phyloP scores from a whole-genome alignment of 2,113 vertebrate genomes.

The Aspiorhynchus laticeps region DNA sequence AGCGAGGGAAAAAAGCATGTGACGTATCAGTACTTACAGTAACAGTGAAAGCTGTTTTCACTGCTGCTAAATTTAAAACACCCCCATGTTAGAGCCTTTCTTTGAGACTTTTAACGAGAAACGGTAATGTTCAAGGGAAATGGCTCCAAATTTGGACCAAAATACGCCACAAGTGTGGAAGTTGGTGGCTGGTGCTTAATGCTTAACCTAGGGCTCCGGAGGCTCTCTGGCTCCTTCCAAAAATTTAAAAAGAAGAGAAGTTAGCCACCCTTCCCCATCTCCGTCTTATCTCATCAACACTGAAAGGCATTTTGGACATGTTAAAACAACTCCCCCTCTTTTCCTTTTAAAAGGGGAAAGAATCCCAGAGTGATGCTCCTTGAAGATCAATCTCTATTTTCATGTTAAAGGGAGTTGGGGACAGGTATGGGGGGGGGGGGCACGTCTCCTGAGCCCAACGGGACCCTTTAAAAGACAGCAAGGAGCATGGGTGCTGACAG shows the following conservation, averaged over 20 bases:
- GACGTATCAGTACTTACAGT: slow-evolving; percentile 67
- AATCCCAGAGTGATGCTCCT: slow-evolving; percentile 44
- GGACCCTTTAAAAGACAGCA: slow-evolving; percentile 67
- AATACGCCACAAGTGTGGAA: background rate
- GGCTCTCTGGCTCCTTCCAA: slow-evolving; percentile 6
- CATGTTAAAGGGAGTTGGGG: slow-evolving; percentile 21
- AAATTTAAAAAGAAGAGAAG: slow-evolving; percentile 42
- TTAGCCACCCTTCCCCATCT: slow-evolving; percentile 36
- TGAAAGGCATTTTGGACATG: slow-evolving; percentile 60
- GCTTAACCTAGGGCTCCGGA: background rate
- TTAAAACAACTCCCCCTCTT: slow-evolving; percentile 58
- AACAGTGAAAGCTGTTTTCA: slow-evolving; percentile 80
- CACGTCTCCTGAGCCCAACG: slow-evolving; percentile 61
- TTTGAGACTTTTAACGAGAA: slow-evolving; percentile 6
- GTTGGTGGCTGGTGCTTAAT: slow-evolving; percentile 3
- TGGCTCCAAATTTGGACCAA: slow-evolving; percentile 6
- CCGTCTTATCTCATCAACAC: slow-evolving; percentile 53
- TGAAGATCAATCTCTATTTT: slow-evolving; percentile 46
- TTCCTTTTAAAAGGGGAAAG: slow-evolving; percentile 36
- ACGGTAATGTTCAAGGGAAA: slow-evolving; percentile 4
- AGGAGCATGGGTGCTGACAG: slow-evolving; percentile 76
- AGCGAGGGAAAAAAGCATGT: slow-evolving; percentile 56
- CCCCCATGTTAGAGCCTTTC: slow-evolving; percentile 63
- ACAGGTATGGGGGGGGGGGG: slow-evolving; percentile 47
- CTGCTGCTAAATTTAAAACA: slow-evolving; percentile 85